A percentile compares a stretch with the other conserved stretches of the same genome.
These are phyloP conservation scores for Eubucco bourcierii DNA, from an alignment of 2,113 vertebrate species.

Conservation along the genomic window DNA sequence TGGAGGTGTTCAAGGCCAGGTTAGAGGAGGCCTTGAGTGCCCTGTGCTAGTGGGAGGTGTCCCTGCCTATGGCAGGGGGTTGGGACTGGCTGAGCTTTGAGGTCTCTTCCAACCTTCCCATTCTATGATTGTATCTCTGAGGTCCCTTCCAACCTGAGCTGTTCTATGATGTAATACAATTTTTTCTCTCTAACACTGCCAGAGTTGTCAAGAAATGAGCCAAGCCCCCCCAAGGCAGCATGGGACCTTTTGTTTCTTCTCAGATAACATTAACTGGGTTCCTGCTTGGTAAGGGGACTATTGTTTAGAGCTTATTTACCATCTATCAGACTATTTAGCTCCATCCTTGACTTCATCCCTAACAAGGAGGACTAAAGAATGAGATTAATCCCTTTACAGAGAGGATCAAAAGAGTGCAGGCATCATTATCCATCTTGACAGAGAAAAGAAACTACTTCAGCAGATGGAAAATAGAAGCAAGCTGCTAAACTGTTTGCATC, in stretches of 20 bases:
- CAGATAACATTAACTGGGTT: neutral
- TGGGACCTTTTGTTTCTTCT: neutral
- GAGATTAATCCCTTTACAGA: neutral
- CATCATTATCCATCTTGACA: neutral
- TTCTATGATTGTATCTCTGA: no score
- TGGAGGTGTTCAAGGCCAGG: no score
- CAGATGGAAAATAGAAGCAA: neutral
- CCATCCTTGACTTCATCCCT: neutral
- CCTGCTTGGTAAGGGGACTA: neutral
- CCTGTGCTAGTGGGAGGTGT: no score
- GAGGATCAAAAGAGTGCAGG: neutral
- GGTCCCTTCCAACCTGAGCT: no score
- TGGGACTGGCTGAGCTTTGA: no score
- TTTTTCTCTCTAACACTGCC: neutral
- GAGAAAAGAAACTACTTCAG: neutral
- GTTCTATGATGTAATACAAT: no score
- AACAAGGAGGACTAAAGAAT: neutral
- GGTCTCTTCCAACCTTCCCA: no score
- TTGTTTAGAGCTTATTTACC: neutral
- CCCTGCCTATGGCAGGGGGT: no score
- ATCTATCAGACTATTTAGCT: neutral
- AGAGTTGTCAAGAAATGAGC: neutral
- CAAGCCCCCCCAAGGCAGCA: neutral
- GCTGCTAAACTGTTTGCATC: neutral
- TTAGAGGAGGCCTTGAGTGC: no score